Conservation (phyloP, 2,113 vertebrate species). For the Brachypodius melanocephalos region DNA sequence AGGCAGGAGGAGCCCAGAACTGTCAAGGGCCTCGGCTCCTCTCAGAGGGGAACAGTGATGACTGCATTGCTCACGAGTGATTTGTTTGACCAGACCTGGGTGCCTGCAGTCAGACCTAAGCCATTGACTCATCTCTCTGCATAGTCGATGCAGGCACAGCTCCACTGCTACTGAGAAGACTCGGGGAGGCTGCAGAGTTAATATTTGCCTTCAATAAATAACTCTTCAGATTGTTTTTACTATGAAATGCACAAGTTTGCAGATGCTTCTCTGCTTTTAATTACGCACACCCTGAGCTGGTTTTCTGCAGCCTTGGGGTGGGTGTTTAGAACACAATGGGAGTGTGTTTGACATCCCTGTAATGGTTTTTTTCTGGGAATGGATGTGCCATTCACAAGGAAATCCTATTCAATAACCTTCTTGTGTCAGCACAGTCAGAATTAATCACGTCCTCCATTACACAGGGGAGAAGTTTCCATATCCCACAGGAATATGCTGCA, state of each 20-base stretch:
- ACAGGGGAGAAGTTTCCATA: neutral
- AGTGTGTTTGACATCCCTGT: neutral
- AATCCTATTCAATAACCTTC: constrained; percentile 30
- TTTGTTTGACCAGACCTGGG: neutral
- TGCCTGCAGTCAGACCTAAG: neutral
- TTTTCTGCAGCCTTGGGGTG: neutral
- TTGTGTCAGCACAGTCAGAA: constrained; percentile 43
- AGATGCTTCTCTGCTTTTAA: neutral
- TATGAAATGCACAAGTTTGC: neutral
- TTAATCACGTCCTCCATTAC: constrained; percentile 32
- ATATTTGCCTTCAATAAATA: neutral
- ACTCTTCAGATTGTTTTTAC: neutral
- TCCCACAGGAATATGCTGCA: constrained; percentile 19
- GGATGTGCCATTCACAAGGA: constrained; percentile 6
- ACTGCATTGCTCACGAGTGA: neutral
- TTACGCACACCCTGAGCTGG: neutral
- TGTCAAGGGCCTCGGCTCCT: neutral
- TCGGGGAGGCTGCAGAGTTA: neutral
- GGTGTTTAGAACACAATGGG: neutral
- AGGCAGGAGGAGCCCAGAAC: neutral
- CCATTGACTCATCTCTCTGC: neutral
- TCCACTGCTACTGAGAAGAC: neutral
- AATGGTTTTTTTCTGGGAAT: neutral
- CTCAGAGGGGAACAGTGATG: neutral
- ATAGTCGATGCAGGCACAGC: neutral